These are phyloP conservation scores for Toxotes lorentzi DNA, from an alignment of 2,797 vertebrate genomes.

Conservation along the genomic window DNA sequence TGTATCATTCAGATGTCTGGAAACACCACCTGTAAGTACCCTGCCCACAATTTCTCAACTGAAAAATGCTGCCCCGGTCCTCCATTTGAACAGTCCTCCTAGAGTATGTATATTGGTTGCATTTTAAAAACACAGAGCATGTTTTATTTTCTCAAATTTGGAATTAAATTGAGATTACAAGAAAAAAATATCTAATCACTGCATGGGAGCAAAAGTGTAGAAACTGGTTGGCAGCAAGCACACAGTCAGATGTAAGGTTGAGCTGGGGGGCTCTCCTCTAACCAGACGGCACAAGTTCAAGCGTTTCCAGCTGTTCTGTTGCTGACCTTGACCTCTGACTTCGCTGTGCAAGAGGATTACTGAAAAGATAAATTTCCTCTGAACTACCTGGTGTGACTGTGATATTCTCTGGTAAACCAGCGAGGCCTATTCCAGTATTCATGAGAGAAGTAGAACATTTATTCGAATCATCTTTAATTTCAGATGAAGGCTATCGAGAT, in stretches of 20 bases:
- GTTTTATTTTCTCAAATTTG: background rate
- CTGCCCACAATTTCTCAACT: background rate
- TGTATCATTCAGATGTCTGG: slow-evolving; percentile 99
- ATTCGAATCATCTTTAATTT: slow-evolving; percentile 19
- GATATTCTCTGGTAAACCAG: slow-evolving; percentile 15
- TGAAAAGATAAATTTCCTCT: slow-evolving; percentile 13
- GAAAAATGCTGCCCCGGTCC: background rate
- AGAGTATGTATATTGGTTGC: background rate
- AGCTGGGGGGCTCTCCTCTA: background rate
- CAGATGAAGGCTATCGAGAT: background rate
- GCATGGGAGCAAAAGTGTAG: slow-evolving; percentile 3
- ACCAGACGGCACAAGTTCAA: background rate
- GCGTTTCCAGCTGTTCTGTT: slow-evolving; percentile 20
- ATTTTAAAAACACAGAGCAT: background rate
- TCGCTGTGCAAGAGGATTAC: background rate
- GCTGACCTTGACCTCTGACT: slow-evolving; percentile 37
- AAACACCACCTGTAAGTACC: slow-evolving; percentile 97
- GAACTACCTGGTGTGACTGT: background rate
- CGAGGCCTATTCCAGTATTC: slow-evolving; percentile 9
- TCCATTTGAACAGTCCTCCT: background rate
- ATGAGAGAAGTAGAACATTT: slow-evolving; percentile 3
- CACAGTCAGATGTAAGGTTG: background rate
- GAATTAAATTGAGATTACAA: background rate
- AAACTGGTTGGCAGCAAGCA: background rate
- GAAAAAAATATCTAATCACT: background rate